Evolutionary conservation across 1,140 invertebrate species (phyloP), one percentile per base, ranked within the genome.

Genomic region (Brachionus plicatilis): DNA sequence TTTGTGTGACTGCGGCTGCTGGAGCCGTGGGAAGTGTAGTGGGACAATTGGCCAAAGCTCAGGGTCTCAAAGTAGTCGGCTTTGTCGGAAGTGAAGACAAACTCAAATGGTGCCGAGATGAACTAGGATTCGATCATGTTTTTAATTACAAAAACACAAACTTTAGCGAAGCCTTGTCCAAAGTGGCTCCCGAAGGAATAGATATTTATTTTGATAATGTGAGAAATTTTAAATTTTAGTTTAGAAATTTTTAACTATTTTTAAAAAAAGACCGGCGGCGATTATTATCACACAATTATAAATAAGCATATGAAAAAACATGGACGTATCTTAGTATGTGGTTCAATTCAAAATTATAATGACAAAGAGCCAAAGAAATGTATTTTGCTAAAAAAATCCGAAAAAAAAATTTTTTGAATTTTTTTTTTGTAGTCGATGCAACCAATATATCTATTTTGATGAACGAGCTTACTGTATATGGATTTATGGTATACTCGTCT

Each of bases 151-250:
- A 94, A 88, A 92, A 87, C 0, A 88, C 88, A 12, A 87, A 93
- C 85, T 76, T 93, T 50, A 86, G 85, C 8, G 66, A 88, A 45
- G 90, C 88, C 66, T 88, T 93, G 11, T 91, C 89, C 86, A 89
- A 92, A 87, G 89, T 88, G 27, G 92, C 92, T 27, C 92, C 92
- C 0, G 88, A 92, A 14, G 92, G 92, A 50, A 88, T 93, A 1
- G 92, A 93, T 86, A 92, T 92, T 85, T 93, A 93, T 86, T 93
- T 93, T 88, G 93, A 93, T 86, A 93, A 93, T 88, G 93, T 93
- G 89, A 86, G 5, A 37, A 37, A 7, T 37, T 37, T 7, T 7
- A 37, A 6, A 37, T 37, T 7, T 37, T 37, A 37, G 5, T 37
- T 37, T 37, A 37, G 5, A 29, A 37, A 7, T 37, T 37, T 37